phyloP scores from a whole-genome alignment of 2,888 invertebrate genomes.

The Therioaphis trifolii region DNA sequence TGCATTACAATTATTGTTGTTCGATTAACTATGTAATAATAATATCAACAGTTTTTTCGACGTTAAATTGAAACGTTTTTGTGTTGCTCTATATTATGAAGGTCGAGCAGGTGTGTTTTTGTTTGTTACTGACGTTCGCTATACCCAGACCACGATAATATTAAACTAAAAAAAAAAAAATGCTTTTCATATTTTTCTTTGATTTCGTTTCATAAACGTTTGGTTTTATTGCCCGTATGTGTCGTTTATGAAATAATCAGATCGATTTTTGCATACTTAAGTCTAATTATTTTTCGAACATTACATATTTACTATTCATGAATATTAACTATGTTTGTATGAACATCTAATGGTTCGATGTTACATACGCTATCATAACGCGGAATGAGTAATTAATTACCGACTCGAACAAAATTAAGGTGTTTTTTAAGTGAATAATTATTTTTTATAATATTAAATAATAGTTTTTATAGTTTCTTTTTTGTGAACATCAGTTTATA shows the following conservation, averaged over 20 bases:
- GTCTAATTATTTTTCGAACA: neutral
- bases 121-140: neutral
- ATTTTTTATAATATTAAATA: too few species aligned
- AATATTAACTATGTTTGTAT: conserved; percentile 16
- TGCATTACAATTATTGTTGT: too few species aligned
- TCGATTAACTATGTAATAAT: neutral
- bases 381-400: too few species aligned
- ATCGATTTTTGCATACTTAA: neutral
- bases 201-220: neutral
- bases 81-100: neutral
- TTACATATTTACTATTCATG: conserved; percentile 1
- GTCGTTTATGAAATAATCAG: too few species aligned
- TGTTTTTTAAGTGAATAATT: too few species aligned
- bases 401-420: too few species aligned
- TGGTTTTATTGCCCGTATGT: too few species aligned
- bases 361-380: neutral
- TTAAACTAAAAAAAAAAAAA: too few species aligned
- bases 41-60: neutral
- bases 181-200: conserved; percentile 4
- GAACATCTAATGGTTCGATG: neutral
- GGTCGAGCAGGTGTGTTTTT: neutral
- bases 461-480: too few species aligned
- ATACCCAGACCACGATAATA: neutral
- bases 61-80: too few species aligned
- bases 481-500: too few species aligned